phyloP scores from a whole-genome alignment of 2,888 invertebrate genomes.

The Arrhopalites spinosus region DNA sequence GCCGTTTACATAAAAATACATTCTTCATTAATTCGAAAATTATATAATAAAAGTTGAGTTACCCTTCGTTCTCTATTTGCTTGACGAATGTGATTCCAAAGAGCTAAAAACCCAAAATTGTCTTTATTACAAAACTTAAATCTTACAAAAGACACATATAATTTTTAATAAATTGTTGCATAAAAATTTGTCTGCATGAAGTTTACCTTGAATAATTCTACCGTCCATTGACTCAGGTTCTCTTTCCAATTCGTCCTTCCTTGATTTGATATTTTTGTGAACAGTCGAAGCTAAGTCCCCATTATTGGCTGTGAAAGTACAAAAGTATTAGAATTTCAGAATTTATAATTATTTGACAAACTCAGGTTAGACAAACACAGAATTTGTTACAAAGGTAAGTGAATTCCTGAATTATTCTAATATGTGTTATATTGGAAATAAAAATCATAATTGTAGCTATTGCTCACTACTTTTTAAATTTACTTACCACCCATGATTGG shows the following conservation, averaged over 20 bases:
- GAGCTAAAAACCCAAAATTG: slow-evolving; percentile 56
- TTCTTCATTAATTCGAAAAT: not conserved
- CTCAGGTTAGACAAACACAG: too few species aligned
- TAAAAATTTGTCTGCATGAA: not conserved
- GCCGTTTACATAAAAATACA: not conserved
- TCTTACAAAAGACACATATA: not conserved
- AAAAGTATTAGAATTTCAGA: too few species aligned
- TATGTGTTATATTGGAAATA: too few species aligned
- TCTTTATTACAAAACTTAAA: not conserved
- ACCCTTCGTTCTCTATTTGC: slow-evolving; percentile 59
- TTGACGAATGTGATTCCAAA: slow-evolving; percentile 62
- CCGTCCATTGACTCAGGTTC: slow-evolving; percentile 62
- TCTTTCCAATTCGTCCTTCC: slow-evolving; percentile 60
- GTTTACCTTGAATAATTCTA: slow-evolving; percentile 60
- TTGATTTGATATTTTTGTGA: slow-evolving; percentile 59
- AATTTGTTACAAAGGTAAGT: too few species aligned
- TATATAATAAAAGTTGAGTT: slow-evolving; percentile 21
- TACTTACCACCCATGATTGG: slow-evolving; percentile 59
- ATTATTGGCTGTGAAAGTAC: slow-evolving; percentile 58
- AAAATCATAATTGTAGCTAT: too few species aligned
- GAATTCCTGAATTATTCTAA: too few species aligned
- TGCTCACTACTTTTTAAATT: too few species aligned
- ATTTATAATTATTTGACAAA: too few species aligned
- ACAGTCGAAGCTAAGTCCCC: slow-evolving; percentile 56
- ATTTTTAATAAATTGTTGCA: not conserved